These are phyloP conservation scores for Hirtodrosophila trivittata DNA, from an alignment of 2,888 invertebrate species.

Conservation along the genomic window DNA sequence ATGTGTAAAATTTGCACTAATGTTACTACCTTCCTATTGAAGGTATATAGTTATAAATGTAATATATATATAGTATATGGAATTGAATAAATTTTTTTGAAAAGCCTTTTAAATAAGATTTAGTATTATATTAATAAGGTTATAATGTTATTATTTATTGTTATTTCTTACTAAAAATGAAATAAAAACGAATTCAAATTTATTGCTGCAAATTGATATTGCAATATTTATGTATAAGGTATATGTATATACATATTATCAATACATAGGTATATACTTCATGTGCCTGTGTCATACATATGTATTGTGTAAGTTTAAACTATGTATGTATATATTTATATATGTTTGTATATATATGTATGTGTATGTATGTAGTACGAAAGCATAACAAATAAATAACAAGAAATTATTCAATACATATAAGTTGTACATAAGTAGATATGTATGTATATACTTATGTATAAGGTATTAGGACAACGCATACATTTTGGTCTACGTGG, in stretches of 20 bases:
- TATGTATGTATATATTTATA: conserved; percentile 30
- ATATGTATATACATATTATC: conserved; percentile 28
- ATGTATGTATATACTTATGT: conserved; percentile 7
- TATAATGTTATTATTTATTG: no score
- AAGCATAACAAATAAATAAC: conserved; percentile 80
- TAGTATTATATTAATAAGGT: no score
- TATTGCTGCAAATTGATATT: conserved; percentile 41
- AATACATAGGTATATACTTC: conserved; percentile 39
- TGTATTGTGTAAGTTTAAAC: conserved; percentile 38
- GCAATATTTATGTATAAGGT: conserved; percentile 49
- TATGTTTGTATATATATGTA: conserved; percentile 29
- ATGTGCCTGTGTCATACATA: conserved; percentile 56
- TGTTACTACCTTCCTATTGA: no score
- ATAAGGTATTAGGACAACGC: conserved; percentile 47
- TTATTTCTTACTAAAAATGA: background rate
- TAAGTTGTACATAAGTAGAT: conserved; percentile 20
- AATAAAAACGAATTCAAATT: background rate
- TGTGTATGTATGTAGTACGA: conserved; percentile 59
- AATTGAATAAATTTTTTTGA: no score
- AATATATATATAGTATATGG: no score
- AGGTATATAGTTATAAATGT: no score
- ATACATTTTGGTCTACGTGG: conserved; percentile 60
- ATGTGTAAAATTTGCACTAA: no score
- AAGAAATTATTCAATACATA: conserved; percentile 70
- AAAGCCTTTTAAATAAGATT: no score